phyloP scores from a whole-genome alignment of 2,113 vertebrate species.

The Laticauda laticaudata region DNA sequence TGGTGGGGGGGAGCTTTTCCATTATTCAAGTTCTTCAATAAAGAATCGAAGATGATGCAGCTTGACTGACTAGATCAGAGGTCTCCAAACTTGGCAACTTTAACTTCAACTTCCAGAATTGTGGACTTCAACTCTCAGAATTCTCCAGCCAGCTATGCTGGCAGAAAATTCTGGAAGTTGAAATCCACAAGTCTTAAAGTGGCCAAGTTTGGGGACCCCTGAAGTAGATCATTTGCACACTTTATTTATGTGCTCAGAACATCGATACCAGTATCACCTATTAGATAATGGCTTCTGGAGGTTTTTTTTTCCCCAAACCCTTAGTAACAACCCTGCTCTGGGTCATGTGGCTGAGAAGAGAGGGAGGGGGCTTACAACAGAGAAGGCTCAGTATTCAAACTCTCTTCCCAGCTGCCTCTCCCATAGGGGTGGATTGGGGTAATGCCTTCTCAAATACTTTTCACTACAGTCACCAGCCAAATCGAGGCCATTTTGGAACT shows the following conservation, averaged over 20 bases:
- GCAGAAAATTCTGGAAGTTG: no score
- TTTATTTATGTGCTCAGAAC: no score
- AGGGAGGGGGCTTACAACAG: not conserved
- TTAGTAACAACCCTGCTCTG: not conserved
- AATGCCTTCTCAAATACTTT: not conserved
- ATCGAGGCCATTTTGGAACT: not conserved
- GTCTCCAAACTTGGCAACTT: no score
- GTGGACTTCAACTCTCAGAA: no score
- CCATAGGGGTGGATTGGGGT: not conserved
- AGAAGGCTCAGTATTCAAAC: not conserved
- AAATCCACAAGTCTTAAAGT: no score
- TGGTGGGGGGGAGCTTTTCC: no score
- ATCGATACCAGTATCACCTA: no score
- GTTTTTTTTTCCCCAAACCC: not conserved
- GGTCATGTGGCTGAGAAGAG: not conserved
- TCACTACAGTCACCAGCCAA: not conserved
- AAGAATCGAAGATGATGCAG: not conserved
- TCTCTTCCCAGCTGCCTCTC: not conserved
- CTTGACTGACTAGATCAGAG: not conserved
- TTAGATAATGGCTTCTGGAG: not conserved
- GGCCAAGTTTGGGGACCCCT: no score
- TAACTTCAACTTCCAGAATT: no score
- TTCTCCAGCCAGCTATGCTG: no score
- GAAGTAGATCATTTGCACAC: not conserved
- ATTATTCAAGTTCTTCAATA: not conserved